These are phyloP conservation scores for Burhinus oedicnemus DNA, from an alignment of 2,113 vertebrate species.

Conservation along the genomic window DNA sequence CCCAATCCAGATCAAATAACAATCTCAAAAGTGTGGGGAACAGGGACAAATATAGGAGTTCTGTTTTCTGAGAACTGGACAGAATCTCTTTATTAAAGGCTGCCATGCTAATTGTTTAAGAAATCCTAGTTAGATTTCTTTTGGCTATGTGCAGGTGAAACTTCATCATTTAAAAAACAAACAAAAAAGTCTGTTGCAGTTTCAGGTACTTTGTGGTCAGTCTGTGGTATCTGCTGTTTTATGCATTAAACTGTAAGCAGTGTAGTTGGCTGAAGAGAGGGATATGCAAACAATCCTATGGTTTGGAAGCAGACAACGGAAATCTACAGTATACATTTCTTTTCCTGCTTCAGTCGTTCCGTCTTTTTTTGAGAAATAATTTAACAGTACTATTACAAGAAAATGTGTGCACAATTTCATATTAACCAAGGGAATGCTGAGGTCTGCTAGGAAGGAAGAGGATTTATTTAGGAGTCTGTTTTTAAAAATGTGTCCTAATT, in stretches of 20 bases:
- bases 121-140: conserved; percentile 50
- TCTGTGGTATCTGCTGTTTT: conserved; percentile 47
- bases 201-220: conserved; percentile 60
- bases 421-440: neutral
- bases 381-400: neutral
- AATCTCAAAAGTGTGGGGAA: conserved; percentile 39
- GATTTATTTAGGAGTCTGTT: neutral
- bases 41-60: neutral
- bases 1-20: conserved; percentile 12
- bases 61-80: conserved; percentile 39
- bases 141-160: conserved; percentile 55
- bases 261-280: conserved; percentile 17
- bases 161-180: neutral
- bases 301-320: conserved; percentile 4
- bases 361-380: neutral
- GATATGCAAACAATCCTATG: neutral
- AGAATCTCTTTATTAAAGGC: conserved; percentile 55
- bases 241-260: conserved; percentile 60
- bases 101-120: conserved; percentile 52
- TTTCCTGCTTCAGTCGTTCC: neutral
- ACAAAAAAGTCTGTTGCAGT: neutral
- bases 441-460: neutral
- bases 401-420: neutral
- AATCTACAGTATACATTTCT: neutral
- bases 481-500: conserved; percentile 3